These are phyloP conservation scores for Sylvilagus floridanus DNA, from an alignment of 2,797 vertebrate genomes.

Conservation along the genomic window DNA sequence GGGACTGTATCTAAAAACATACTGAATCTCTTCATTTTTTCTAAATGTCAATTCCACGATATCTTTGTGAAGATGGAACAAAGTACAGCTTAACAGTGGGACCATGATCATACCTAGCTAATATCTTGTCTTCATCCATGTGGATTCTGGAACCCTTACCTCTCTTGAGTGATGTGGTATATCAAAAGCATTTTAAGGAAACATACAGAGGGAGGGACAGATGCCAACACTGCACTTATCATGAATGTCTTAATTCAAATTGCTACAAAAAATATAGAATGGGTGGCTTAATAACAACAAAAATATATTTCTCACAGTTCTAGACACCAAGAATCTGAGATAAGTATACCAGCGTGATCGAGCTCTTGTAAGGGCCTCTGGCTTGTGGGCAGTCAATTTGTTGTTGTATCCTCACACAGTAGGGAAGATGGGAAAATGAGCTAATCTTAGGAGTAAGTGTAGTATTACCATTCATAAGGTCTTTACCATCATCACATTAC, in stretches of 20 bases:
- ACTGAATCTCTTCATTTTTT: conserved; percentile 17
- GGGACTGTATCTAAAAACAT: conserved; percentile 8
- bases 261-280: neutral
- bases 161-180: neutral
- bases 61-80: conserved; percentile 28
- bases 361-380: neutral
- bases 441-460: neutral
- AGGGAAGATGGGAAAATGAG: neutral
- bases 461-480: neutral
- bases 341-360: neutral
- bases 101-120: neutral
- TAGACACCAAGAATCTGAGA: neutral
- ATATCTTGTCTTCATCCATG: conserved; percentile 14
- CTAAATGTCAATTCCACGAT: conserved; percentile 31
- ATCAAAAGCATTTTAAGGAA: conserved; percentile 42
- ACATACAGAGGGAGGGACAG: neutral
- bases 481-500: neutral
- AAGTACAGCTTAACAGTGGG: neutral
- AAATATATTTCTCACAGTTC: neutral
- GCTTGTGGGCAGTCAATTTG: neutral
- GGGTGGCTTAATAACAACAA: neutral
- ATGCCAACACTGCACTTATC: neutral
- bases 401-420: neutral
- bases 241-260: neutral
- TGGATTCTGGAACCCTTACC: neutral